These are phyloP conservation scores for Carettochelys insculpta DNA, from an alignment of 2,113 vertebrate genomes.

Conservation along the genomic window DNA sequence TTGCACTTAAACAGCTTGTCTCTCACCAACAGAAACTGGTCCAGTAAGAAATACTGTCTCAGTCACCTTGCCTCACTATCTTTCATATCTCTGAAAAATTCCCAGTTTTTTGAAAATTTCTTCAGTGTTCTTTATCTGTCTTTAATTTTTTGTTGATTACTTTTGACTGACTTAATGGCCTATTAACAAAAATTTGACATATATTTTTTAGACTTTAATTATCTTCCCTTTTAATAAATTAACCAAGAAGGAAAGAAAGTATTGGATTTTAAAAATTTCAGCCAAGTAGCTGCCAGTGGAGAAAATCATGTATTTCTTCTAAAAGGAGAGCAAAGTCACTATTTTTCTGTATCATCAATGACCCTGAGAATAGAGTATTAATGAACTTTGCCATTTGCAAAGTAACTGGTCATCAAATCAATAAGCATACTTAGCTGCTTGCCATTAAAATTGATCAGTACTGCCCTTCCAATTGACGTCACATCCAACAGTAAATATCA, in stretches of 20 bases:
- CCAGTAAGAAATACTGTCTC: background rate
- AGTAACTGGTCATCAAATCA: slow-evolving; percentile 67
- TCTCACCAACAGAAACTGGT: background rate
- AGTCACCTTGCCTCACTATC: background rate
- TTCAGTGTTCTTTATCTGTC: background rate
- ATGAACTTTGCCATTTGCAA: slow-evolving; percentile 70
- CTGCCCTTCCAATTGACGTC: slow-evolving; percentile 72
- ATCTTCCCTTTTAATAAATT: background rate
- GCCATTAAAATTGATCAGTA: slow-evolving; percentile 77
- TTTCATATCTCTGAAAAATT: background rate
- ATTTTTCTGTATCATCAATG: slow-evolving; percentile 54
- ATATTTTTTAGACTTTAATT: background rate
- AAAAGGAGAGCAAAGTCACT: background rate
- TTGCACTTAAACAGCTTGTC: background rate
- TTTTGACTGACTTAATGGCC: background rate
- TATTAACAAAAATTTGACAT: background rate
- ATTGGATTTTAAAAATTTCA: background rate
- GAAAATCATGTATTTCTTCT: background rate
- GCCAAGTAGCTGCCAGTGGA: background rate
- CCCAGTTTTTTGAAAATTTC: background rate
- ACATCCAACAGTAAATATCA: slow-evolving; percentile 78
- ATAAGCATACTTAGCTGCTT: slow-evolving; percentile 72
- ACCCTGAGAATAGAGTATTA: slow-evolving; percentile 65
- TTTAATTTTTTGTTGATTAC: background rate
- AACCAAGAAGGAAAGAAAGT: background rate